Evolutionary conservation across 2,888 invertebrate species (phyloP).

Genomic region (Heteromyza rotundicornis): DNA sequence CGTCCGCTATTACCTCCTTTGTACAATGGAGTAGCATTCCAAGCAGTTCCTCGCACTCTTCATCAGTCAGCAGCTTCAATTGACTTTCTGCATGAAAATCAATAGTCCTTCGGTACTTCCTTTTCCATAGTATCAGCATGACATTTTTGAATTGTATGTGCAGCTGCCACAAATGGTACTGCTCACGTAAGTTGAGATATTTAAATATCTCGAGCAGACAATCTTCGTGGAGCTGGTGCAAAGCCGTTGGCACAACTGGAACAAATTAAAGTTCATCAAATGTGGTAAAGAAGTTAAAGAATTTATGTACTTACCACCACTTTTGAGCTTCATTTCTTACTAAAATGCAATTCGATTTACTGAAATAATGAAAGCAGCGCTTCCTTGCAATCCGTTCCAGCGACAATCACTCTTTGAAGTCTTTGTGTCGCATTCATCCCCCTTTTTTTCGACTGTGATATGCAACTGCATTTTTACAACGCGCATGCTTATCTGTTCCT

Average conservation of each 20-base stretch:
- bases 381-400: no score
- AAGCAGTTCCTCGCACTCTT: slow-evolving; percentile 32
- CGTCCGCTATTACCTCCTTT: slow-evolving; percentile 31
- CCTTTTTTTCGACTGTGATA: no score
- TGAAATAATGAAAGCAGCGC: no score
- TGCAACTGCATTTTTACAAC: no score
- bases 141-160: slow-evolving; percentile 29
- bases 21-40: slow-evolving; percentile 29
- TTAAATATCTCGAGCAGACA: slow-evolving; percentile 41
- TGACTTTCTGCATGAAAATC: slow-evolving; percentile 32
- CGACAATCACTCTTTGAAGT: no score
- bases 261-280: no score
- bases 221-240: slow-evolving; percentile 36
- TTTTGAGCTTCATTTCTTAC: no score
- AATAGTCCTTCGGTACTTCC: slow-evolving; percentile 33
- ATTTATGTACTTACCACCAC: no score
- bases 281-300: no score
- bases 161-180: slow-evolving; percentile 36
- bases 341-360: no score
- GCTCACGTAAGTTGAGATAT: slow-evolving; percentile 35
- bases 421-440: no score
- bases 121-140: slow-evolving; percentile 36
- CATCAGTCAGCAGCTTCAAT: slow-evolving; percentile 27
- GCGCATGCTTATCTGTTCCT: no score
- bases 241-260: background rate